Evolutionary conservation across 2,113 vertebrate species (phyloP), one percentile per base, ranked within the genome.

Genomic region (Microtus richardsoni): DNA sequence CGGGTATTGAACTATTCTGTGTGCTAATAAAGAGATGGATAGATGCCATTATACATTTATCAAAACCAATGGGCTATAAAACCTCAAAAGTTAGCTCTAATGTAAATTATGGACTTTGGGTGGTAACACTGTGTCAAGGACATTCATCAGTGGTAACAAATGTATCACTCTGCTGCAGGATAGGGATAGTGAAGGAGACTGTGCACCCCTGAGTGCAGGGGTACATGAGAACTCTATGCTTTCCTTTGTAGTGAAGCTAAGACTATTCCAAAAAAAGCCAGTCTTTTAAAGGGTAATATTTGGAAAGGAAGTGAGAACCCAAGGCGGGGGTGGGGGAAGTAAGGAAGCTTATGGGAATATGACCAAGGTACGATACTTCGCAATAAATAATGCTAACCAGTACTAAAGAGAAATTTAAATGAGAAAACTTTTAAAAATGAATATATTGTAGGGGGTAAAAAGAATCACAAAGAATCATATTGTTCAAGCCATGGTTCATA

Each of bases 1-100:
- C 47, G 74, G 52, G 21, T 47, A 83, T 84, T 58, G 80, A 74
- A 84, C 79, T 83, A 84, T 74, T 84, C 66, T 62, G 52, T 91
- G 70, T 91, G 39, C 6, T 49, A 66, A 64, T 79, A 79, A 52
- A 79, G 36, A 66, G 83, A 85, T 85, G 60, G 62, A 79, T 39
- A 39, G 41, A 54, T 79, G 74, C 36, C 75, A 91, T 79, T 91
- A 68, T 66, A 91, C 75, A 91, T 79, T 91, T 91, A 68, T 91
- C 60, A 79, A 79, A 66, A n/a, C 44, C 73, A 21, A 47, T 47
- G 44, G 73, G 70, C 75, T 49, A 89, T 89, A 89, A 78, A 64
- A 64, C 58, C 58, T 64, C 73, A 79, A n/a, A 84, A 79, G 60
- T 90, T 60, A 78, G 77, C 33, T n/a, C 44, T 87, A 87, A 87